Evolutionary conservation across 2,797 vertebrate genomes (phyloP), one percentile per base, ranked within the genome.

Genomic region (Hybognathus amarus): DNA sequence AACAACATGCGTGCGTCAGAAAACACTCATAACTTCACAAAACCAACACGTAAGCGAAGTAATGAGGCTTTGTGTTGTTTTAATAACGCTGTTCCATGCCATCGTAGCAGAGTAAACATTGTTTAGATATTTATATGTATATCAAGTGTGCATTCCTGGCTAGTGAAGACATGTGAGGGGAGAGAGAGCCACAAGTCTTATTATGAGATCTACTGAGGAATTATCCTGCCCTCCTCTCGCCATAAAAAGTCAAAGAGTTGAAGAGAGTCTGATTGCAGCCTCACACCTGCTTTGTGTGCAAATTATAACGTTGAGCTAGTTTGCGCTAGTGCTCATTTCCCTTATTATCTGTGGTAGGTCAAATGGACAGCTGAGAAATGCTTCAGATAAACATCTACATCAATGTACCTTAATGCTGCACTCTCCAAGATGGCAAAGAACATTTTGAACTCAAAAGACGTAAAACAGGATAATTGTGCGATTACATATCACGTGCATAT

Each of bases 221-320:
- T 90, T 80, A 85, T 87, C 83, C 77, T 45, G 74, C 86, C 88
- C 89, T 90, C 87, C 87, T 86, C 86, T 83, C 78, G 50, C 61
- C 52, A 80, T 70, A 71, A 78, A 83, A 83, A 52, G 82, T 85
- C 87, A 87, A 84, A 86, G 69, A 87, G 83, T 86, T 88, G 90
- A 90, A 83, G 80, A 90, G 85, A 89, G 87, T 89, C 82, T 89
- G 89, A 93, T 90, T 71, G 67, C 77, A 71, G 85, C 86, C 89
- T 91, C 91, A 94, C 94, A 95, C 93, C 94, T 94, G 95, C 92
- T 94, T 91, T 91, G 88, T 91, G 89, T 85, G 89, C 85, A 94
- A 94, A 94, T 95, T 93, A 94, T 89, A 92, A 91, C 88, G 87
- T 91, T 89, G 85, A 91, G 91, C 87, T 87, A 59, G 88, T 88